Conservation (phyloP, 1,140 invertebrate genomes). For the Aricia agestis region DNA sequence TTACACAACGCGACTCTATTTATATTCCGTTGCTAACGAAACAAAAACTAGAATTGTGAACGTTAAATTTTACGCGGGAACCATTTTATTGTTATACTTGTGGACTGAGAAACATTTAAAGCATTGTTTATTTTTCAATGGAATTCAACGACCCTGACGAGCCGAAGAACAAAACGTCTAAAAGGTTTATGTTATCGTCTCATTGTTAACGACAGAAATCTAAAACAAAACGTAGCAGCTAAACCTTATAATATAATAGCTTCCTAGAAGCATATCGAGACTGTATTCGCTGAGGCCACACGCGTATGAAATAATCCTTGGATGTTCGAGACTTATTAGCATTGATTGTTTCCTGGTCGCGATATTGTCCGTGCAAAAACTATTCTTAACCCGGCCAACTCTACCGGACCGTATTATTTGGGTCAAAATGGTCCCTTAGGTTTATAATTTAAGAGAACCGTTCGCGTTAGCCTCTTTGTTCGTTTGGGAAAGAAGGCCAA, state of each 20-base stretch:
- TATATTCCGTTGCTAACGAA: conserved; percentile 46
- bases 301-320: conserved; percentile 62
- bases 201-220: neutral
- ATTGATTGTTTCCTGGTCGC: conserved; percentile 65
- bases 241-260: conserved; percentile 29
- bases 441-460: conserved; percentile 45
- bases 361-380: conserved; percentile 38
- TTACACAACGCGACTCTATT: conserved; percentile 56
- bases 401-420: conserved; percentile 52
- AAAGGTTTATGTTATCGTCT: neutral
- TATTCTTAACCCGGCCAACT: conserved; percentile 3
- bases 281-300: conserved; percentile 52
- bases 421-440: conserved; percentile 51
- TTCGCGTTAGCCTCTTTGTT: conserved; percentile 66
- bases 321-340: conserved; percentile 68
- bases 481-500: conserved; percentile 66
- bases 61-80: conserved; percentile 39
- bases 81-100: conserved; percentile 32
- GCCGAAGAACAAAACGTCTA: neutral
- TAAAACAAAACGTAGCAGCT: neutral
- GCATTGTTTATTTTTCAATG: conserved; percentile 8
- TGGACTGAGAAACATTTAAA: conserved; percentile 1
- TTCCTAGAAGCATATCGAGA: conserved; percentile 53
- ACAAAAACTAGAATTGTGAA: conserved; percentile 41
- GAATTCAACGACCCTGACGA: conserved; percentile 7